Conservation (phyloP, 2,113 vertebrate species). For the Microtus ochrogaster region DNA sequence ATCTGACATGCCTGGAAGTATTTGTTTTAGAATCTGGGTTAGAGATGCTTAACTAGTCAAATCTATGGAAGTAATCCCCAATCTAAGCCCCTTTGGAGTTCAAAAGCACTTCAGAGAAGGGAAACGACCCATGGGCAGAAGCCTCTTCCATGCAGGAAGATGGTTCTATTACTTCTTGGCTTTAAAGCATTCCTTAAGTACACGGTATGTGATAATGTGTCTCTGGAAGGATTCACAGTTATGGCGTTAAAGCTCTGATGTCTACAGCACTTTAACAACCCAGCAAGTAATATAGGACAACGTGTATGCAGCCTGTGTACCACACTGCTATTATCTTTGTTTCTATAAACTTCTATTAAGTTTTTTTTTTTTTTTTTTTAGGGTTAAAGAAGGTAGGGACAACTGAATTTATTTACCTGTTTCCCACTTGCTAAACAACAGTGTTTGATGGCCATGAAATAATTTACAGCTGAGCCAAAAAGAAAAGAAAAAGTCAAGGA, state of each 20-base stretch:
- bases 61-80: background rate
- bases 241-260: background rate
- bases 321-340: background rate
- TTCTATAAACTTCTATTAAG: background rate
- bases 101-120: background rate
- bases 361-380: background rate
- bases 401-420: background rate
- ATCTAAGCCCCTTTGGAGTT: background rate
- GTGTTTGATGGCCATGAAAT: background rate
- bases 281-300: background rate
- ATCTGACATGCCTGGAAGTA: background rate
- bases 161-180: constrained; percentile 23
- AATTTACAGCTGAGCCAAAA: background rate
- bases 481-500: background rate
- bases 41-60: background rate
- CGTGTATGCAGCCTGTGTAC: too few species aligned
- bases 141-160: background rate
- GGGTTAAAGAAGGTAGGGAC: background rate
- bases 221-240: constrained; percentile 1
- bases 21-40: background rate
- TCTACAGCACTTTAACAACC: background rate
- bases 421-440: constrained; percentile 11
- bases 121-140: background rate
- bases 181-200: constrained; percentile 9
- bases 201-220: background rate